These are phyloP conservation scores for Hormaphis cornu DNA, from an alignment of 1,140 invertebrate species.

Conservation along the genomic window DNA sequence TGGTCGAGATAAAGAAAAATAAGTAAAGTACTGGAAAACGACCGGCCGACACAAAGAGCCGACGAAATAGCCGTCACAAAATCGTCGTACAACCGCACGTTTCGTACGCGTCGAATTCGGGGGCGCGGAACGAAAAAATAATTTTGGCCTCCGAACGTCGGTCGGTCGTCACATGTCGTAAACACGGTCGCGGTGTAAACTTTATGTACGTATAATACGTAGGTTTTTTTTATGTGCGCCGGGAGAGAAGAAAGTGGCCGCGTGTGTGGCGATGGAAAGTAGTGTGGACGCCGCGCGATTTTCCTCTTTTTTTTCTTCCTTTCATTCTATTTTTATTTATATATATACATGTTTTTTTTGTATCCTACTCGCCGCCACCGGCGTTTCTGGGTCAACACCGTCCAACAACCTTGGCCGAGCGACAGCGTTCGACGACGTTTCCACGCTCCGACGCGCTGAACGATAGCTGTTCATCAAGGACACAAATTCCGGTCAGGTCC, in stretches of 20 bases:
- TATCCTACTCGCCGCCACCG: not conserved
- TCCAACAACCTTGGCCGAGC: constrained; percentile 32
- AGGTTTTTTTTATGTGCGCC: not conserved
- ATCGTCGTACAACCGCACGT: too few relatives aligned
- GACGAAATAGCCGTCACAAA: too few relatives aligned
- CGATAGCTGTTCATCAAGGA: too few relatives aligned
- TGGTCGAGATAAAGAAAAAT: too few relatives aligned
- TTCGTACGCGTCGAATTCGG: too few relatives aligned
- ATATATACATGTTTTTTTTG: too few relatives aligned
- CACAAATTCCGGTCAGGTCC: not conserved
- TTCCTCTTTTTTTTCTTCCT: not conserved
- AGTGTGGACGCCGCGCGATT: constrained; percentile 22
- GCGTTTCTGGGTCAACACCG: constrained; percentile 20
- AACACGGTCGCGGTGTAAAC: not conserved
- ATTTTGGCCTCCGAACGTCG: too few relatives aligned
- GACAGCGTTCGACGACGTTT: constrained; percentile 15
- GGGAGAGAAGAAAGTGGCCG: constrained; percentile 21
- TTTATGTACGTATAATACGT: too few relatives aligned
- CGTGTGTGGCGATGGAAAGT: constrained; percentile 11
- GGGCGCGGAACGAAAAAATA: too few relatives aligned
- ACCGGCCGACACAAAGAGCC: too few relatives aligned
- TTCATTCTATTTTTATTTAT: not conserved
- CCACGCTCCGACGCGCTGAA: not conserved
- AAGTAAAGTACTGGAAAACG: too few relatives aligned
- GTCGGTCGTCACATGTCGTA: too few relatives aligned